Evolutionary conservation across 1,140 invertebrate genomes (phyloP).

Genomic region (Tetranychus urticae): DNA sequence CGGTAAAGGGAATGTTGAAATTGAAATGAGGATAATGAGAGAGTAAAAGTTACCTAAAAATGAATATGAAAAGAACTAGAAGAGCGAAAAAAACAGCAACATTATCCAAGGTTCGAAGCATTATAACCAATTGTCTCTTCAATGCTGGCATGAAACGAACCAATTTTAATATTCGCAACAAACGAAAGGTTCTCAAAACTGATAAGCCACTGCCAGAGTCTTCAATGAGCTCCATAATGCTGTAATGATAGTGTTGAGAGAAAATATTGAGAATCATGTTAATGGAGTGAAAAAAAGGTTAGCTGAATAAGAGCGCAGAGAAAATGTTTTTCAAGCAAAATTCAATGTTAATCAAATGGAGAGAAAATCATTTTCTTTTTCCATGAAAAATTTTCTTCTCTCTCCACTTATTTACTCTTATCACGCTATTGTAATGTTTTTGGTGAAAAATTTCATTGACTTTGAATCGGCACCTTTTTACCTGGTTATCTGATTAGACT

Average conservation of each 20-base stretch:
- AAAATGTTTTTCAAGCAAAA: not conserved
- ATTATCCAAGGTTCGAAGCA: constrained; percentile 96
- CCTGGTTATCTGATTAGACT: no score
- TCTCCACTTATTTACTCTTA: no score
- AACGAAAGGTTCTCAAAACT: constrained; percentile 82
- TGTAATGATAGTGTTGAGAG: not conserved
- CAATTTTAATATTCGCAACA: constrained; percentile 83
- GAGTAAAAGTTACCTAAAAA: constrained; percentile 68
- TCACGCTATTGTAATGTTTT: no score
- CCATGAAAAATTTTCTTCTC: no score
- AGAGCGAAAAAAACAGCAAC: constrained; percentile 95
- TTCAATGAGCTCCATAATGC: constrained; percentile 49
- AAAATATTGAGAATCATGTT: not conserved
- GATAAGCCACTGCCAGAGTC: constrained; percentile 66
- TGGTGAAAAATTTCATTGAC: no score
- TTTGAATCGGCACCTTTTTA: no score
- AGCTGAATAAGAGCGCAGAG: not conserved
- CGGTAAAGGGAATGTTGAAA: no score
- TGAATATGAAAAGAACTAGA: constrained; percentile 96
- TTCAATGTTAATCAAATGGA: not conserved
- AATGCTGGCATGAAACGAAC: constrained; percentile 92
- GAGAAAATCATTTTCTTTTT: not conserved
- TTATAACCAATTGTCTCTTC: constrained; percentile 80
- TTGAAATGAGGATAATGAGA: no score
- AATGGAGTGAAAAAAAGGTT: not conserved